phyloP scores from a whole-genome alignment of 2,888 invertebrate species.

The Acronicta psi region DNA sequence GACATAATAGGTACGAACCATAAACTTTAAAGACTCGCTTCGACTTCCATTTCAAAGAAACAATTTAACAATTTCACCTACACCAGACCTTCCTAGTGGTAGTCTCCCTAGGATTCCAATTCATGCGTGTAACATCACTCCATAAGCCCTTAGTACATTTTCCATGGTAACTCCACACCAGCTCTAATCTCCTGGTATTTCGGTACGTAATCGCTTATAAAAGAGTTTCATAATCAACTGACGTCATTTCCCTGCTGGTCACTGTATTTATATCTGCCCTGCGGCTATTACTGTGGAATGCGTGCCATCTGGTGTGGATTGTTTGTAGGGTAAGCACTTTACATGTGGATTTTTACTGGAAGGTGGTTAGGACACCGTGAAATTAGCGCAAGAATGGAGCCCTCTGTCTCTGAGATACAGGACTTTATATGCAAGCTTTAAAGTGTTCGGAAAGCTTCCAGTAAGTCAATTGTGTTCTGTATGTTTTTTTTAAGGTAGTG shows the following conservation, averaged over 20 bases:
- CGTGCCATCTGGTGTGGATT: constrained; percentile 56
- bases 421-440: no score
- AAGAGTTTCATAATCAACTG: constrained; percentile 56
- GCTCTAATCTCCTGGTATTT: constrained; percentile 44
- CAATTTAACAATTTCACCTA: no score
- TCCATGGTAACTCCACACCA: constrained; percentile 8
- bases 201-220: constrained; percentile 39
- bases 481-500: not conserved
- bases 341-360: constrained; percentile 21
- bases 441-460: not conserved
- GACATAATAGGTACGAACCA: no score
- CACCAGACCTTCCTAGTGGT: no score
- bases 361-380: constrained; percentile 18
- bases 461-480: not conserved
- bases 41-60: no score
- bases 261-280: constrained; percentile 66
- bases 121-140: no score
- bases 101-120: not conserved
- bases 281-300: constrained; percentile 51
- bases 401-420: not conserved
- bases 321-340: constrained; percentile 54
- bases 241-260: constrained; percentile 61
- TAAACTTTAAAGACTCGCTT: no score
- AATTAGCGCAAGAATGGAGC: constrained; percentile 18
- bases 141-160: not conserved